Evolutionary conservation across 2,113 vertebrate species (phyloP), one percentile per base, ranked within the genome.

Genomic region (Gobio gobio): DNA sequence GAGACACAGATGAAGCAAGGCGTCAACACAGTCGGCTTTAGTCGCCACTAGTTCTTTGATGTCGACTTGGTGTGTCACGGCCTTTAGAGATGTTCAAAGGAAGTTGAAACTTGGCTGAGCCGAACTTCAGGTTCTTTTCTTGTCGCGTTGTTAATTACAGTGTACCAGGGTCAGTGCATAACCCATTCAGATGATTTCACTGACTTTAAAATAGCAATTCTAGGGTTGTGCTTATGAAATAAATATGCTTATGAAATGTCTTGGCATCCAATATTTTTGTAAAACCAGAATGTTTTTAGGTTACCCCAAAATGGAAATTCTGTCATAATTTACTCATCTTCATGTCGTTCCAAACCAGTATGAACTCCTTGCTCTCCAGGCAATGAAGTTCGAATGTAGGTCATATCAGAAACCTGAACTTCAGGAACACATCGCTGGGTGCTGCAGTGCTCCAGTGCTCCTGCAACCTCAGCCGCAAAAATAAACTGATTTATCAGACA

Each of bases 381-480:
- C 22, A 40, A 22, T n/a, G 74, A 83, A 90, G 87, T 89, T 91
- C 85, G 89, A 94, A 94, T 93, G 91, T 93, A 92, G 92, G 92
- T 94, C 92, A 91, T 85, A 81, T 88, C 79, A 91, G 83, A 92
- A 92, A 89, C 85, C 66, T 77, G 78, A 90, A 89, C 82, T 82
- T 49, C 49, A 84, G 89, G 88, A 86, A 81, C 83, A 85, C 78
- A 58, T 40, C 77, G 73, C 59, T 70, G 86, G 87, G 87, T 92
- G 87, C 87, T 88, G 72, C 77, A 24, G 74, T 83, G 89, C 90
- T 93, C 86, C 77, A 24, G 74, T 83, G 89, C 90, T 93, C 86
- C 78, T 58, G 85, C 86, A 89, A 82, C 76, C 84, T 16, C 84
- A 91, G 77, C 59, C 5, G 51, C 78, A 80, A 88, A 92, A 93